Base-by-base conservation (phyloP, 2,113 vertebrate species). In the Dromaius novaehollandiae region DNA sequence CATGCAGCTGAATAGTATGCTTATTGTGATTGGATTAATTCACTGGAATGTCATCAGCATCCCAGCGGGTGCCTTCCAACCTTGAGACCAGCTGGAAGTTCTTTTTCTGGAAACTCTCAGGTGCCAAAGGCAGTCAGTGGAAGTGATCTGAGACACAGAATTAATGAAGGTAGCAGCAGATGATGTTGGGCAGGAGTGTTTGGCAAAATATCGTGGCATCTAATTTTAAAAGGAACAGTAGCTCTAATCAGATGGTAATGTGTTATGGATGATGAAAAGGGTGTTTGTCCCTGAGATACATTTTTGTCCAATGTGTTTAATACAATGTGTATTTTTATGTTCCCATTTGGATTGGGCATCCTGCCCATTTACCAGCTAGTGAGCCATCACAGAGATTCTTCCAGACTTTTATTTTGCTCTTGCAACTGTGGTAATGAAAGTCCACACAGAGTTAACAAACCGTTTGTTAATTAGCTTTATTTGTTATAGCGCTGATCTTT, bases 41-140 rank as follows among this genome's bases (percentile, higher is more conserved):
- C 90, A 79, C 69, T 95, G 95, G 74, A 96, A 96, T 90, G 50
- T 65, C 42, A 65, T 81, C 80, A 92, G 42, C 44, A 1, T 84
- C 79, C 50, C 93, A 83, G 51, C 42, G 34, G 53, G 65, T 92
- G 90, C 88, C 80, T 94, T 96, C 92, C 93, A 95, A 78, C 73
- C 73, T 93, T 86, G 90, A 94, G 88, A 94, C 71, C 95, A 97
- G 92, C 90, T 95, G 92, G 80, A 92, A 89, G 7, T 81, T 63
- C 56, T 97, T 96, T 93, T 94, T 82, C 68, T 94, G 77, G 76
- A 95, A 95, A 68, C 32, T 92, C 69, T 22, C 69, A 92, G 86
- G 86, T 96, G 95, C 93, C 90, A 93, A 88, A 95, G 61, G 86
- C 90, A 95, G 93, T 64, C 80, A 93, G 88, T 82, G 88, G 76